These are phyloP conservation scores for Lipophrys pholis DNA, from an alignment of 2,113 vertebrate genomes.

Conservation along the genomic window DNA sequence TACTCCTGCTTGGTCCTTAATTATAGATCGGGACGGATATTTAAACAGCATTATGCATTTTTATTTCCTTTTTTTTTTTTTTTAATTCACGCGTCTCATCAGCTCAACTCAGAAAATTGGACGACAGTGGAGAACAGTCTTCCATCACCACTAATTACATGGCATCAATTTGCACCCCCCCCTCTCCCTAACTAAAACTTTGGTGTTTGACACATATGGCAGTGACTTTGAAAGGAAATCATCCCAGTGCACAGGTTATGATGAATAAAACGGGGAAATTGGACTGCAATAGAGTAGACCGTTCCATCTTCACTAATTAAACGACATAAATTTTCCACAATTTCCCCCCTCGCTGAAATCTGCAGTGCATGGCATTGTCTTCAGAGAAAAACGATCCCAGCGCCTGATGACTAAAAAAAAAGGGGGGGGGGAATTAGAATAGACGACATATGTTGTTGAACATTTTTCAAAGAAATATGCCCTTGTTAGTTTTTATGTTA, in stretches of 20 bases:
- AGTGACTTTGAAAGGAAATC: slow-evolving; percentile 43
- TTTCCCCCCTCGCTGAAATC: background rate
- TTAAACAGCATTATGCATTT: slow-evolving; percentile 19
- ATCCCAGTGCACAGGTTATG: slow-evolving; percentile 27
- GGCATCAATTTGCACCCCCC: slow-evolving; percentile 44
- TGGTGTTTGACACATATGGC: slow-evolving; percentile 37
- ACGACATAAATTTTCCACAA: slow-evolving; percentile 47
- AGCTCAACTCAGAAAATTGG: slow-evolving; percentile 38
- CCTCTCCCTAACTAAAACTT: slow-evolving; percentile 36
- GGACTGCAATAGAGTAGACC: slow-evolving; percentile 8
- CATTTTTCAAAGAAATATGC: no score
- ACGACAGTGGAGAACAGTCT: slow-evolving; percentile 20
- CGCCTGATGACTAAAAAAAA: background rate
- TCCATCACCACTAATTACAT: slow-evolving; percentile 49
- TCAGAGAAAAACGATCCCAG: background rate
- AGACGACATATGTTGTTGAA: no score
- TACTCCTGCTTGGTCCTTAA: slow-evolving; percentile 33
- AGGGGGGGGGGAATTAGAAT: no score
- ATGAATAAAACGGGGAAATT: slow-evolving; percentile 42
- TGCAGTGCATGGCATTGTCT: background rate
- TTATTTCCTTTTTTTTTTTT: background rate
- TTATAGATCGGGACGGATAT: slow-evolving; percentile 14
- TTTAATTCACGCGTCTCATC: slow-evolving; percentile 34
- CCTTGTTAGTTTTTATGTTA: no score
- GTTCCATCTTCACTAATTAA: slow-evolving; percentile 58